Evolutionary conservation across 2,797 vertebrate genomes (phyloP), one percentile per base, ranked within the genome.

Genomic region (Notamacropus eugenii): DNA sequence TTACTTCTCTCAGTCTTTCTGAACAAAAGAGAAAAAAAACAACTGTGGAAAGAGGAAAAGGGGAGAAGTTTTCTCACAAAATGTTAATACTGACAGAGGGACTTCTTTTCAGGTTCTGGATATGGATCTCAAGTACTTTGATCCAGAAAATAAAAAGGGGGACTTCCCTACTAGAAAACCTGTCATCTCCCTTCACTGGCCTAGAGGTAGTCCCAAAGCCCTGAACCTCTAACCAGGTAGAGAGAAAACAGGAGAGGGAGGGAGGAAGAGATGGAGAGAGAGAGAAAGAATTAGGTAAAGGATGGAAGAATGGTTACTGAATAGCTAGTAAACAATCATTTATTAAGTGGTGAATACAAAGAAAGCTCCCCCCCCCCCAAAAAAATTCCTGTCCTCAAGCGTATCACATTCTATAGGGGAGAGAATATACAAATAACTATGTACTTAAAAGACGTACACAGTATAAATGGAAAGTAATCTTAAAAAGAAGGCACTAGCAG

Each of bases 91-190:
- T 92, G 74, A 31, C 87, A 94, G 52, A 95, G 29, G 93, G 87
- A 31, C 58, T 97, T 29, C 90, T 94, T 95, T 94, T 94, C 67
- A 92, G 90, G 29, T 91, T 96, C 95, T 94, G 55, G 58, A 96
- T 92, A 96, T 94, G 95, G 31, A 56, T 6, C 58, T 67, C 82
- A 92, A 54, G 16, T 56, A 74, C 90, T 95, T 94, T 91, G 93
- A 55, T 95, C 19, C 34, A 57, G 8, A 96, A 96, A 58, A 59
- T 52, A 74, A 74, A 55, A 94, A 93, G 4, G 46, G 91, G 46
- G 62, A 93, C 22, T 56, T 54, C n/a, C 5, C 40, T 82, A 90
- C 1, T 54, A 24, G 92, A 92, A 92, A 93, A 95, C 29, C 94
- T 96, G 93, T 4, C 27, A 14, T 94, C 93, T 57, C 59, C 92